Base-by-base conservation (phyloP, 2,113 vertebrate species). In the Ophiodon elongatus region DNA sequence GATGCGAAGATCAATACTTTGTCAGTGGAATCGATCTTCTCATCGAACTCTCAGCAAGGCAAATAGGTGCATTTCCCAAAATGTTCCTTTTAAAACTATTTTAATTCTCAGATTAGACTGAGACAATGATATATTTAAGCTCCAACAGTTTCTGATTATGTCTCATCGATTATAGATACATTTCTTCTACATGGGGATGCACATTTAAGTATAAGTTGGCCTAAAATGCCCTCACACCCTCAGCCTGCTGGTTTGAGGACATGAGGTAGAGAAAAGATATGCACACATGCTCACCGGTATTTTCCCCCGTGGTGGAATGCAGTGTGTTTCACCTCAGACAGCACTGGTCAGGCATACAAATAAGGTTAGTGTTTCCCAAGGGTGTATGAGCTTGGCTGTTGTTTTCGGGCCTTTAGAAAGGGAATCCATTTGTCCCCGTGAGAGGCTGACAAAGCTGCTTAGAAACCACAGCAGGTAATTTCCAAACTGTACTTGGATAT, bases 341-440 rank as follows among this genome's bases (percentile, higher is more conserved):
- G 56, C 45, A 39, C 67, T 4, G 63, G 77, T 76, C 82, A 67
- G 64, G 87, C 85, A 92, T 91, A 90, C 85, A 80, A 90, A 92
- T 90, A 70, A 85, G 85, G 72, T 45, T 76, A 67, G 64, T 72
- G 50, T 85, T 60, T 86, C 88, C 89, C 84, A 76, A 52, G 67
- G 68, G 89, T 72, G 73, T 54, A 23, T 47, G 80, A 77, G 80
- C 62, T 79, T 70, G 41, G 54, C 60, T 71, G 75, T 85, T 91
- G 77, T 85, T 88, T 91, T 73, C 41, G 4, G 79, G 66, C 81
- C 76, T 85, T 87, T 65, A 74, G 75, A 89, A 90, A 84, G 71
- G 77, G 80, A 81, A 75, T 84, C 84, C 82, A 80, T 90, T 82
- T 82, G 87, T 73, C 75, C 82, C 71, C 57, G 54, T 8, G 71